Base-by-base conservation (phyloP, 2,113 vertebrate genomes). In the Capricornis sumatraensis region DNA sequence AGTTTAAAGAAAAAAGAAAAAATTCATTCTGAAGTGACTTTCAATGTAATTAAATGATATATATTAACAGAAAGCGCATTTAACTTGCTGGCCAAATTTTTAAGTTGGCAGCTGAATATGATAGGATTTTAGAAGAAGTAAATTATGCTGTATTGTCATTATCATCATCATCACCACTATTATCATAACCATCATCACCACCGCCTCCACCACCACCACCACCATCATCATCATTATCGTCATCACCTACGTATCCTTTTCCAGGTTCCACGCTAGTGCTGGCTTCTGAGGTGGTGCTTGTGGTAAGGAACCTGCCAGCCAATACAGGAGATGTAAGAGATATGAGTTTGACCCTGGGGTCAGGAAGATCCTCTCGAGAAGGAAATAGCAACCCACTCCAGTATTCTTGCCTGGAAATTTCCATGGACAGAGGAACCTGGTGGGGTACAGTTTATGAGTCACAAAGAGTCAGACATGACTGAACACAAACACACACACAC, bases 151-250 rank as follows among this genome's bases (percentile, higher is more conserved):
- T 14, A 50, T 30, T 30, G 33, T 2, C 21, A 27, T 33, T 5
- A 27, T 4, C 52, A 57, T 3, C 43, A 62, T 1, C 58, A 71
- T 1, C 36, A 27, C 3, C 17, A 74, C 1, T 12, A 23, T 0
- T 36, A n/a, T 0, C 50, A 67, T 2, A n/a, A 67, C 3, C 36
- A 23, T 8, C 40, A 91, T 1, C 78, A 53, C 6, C 45, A 23
- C 1, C 47, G 7, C 1, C 27, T 23, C 0, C 4, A 36, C 0
- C 52, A 58, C 0, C 64, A 28, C 0, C 40, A 36, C 1, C 62
- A 28, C 0, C 64, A 74, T 0, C 5, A 78, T 0, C 53, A 52
- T 0, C 64, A 19, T 13, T 3, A 55, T 10, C n/a, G 33, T 13
- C 57, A 4, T 16, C 14, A 45, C 15, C 0, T 7, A 4, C 2